phyloP scores from a whole-genome alignment of 1,140 invertebrate genomes.

The Sycophila sp. region DNA sequence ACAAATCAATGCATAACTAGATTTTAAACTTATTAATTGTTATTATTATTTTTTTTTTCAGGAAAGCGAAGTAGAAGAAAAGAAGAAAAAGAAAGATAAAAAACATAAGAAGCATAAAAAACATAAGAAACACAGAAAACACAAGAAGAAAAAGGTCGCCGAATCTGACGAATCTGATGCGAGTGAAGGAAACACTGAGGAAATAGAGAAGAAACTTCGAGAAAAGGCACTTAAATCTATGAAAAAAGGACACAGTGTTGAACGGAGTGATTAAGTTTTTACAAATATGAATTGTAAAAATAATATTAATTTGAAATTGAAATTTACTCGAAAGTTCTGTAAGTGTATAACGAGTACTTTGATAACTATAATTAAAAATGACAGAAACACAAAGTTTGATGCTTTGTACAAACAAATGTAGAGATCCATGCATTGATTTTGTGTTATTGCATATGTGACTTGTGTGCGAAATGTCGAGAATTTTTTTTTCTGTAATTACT shows the following conservation, averaged over 20 bases:
- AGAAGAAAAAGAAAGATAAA: constrained; percentile 76
- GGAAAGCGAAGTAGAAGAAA: constrained; percentile 76
- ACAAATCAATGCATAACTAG: too few relatives aligned
- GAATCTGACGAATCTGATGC: constrained; percentile 72
- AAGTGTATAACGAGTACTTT: constrained; percentile 43
- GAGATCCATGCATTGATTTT: constrained; percentile 19
- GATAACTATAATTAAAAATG: constrained; percentile 34
- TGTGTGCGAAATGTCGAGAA: constrained; percentile 31
- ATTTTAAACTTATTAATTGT: neutral
- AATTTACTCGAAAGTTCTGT: constrained; percentile 42
- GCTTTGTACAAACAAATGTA: constrained; percentile 35
- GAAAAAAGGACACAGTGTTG: constrained; percentile 69
- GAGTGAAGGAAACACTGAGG: constrained; percentile 76
- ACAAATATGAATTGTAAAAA: constrained; percentile 35
- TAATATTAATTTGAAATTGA: constrained; percentile 30
- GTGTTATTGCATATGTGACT: constrained; percentile 1
- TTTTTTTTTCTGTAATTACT: constrained; percentile 35
- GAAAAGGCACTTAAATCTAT: constrained; percentile 84
- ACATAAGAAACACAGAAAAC: constrained; percentile 76
- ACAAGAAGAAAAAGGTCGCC: constrained; percentile 73
- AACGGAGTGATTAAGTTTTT: constrained; percentile 59
- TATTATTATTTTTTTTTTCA: constrained; percentile 39
- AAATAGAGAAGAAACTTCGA: constrained; percentile 86
- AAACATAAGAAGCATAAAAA: constrained; percentile 79
- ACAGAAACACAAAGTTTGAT: constrained; percentile 36